Conservation (phyloP, 1,140 invertebrate species). For the Pinna nobilis region DNA sequence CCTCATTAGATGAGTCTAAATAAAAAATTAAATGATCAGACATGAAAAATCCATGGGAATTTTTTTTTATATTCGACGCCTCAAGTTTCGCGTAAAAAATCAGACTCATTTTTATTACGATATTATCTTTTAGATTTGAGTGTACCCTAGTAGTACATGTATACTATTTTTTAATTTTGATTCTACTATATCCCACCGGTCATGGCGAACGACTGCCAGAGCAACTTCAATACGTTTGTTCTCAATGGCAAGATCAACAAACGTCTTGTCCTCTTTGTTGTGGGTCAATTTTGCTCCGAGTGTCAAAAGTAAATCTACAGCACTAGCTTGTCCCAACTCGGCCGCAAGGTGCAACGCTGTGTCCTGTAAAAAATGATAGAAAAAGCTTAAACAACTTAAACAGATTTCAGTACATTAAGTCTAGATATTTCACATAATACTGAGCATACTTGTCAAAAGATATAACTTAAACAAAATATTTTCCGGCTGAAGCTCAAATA, state of each 20-base stretch:
- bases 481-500: too few relatives aligned
- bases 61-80: neutral
- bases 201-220: slow-evolving; percentile 88
- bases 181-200: slow-evolving; percentile 59
- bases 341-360: slow-evolving; percentile 89
- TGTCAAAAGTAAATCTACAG: slow-evolving; percentile 84
- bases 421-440: too few relatives aligned
- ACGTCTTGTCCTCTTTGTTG: slow-evolving; percentile 86
- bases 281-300: slow-evolving; percentile 84
- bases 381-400: too few relatives aligned
- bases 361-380: slow-evolving; percentile 78
- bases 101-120: too few relatives aligned
- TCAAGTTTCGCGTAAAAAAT: neutral
- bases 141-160: too few relatives aligned
- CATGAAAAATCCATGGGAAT: neutral
- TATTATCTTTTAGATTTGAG: too few relatives aligned
- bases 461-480: too few relatives aligned
- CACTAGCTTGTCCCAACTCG: slow-evolving; percentile 86
- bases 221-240: slow-evolving; percentile 89
- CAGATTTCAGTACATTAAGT: neutral
- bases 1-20: too few relatives aligned
- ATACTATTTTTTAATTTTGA: neutral
- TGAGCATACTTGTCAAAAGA: too few relatives aligned
- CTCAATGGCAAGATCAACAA: slow-evolving; percentile 90
- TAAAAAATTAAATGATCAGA: slow-evolving; percentile 14